A percentile compares a stretch with the other conserved stretches of the same genome.
phyloP scores from a whole-genome alignment of 2,888 invertebrate species.

The Ormia ochracea region DNA sequence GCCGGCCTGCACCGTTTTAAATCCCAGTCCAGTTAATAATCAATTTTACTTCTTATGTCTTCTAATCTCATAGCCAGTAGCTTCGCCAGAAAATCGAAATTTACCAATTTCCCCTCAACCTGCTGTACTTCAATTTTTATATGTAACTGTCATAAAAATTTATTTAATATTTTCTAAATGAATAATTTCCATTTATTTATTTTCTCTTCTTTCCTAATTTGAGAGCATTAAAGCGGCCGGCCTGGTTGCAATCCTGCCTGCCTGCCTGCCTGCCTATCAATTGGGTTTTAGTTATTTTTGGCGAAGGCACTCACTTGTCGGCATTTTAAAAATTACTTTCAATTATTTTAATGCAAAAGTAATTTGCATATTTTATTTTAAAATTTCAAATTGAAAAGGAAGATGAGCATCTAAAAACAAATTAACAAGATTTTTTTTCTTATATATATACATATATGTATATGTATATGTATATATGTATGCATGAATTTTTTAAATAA shows the following conservation, averaged over 20 bases:
- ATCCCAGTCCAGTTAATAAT: too few species aligned
- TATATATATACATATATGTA: too few species aligned
- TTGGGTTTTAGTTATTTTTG: constrained; percentile 5
- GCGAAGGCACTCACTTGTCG: not conserved
- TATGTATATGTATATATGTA: too few species aligned
- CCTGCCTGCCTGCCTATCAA: too few species aligned
- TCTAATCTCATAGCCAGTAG: not conserved
- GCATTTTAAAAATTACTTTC: constrained; percentile 42
- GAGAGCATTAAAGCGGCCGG: constrained; percentile 17
- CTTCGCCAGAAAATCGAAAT: not conserved
- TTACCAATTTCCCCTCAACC: not conserved
- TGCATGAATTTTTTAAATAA: too few species aligned
- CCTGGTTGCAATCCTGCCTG: too few species aligned
- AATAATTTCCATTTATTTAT: constrained; percentile 39
- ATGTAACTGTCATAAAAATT: constrained; percentile 43
- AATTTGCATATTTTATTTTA: constrained; percentile 59
- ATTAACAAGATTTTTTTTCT: constrained; percentile 44
- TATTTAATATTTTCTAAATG: constrained; percentile 51
- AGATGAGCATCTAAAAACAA: constrained; percentile 51
- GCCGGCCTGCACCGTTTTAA: too few species aligned
- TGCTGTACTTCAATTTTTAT: too few species aligned
- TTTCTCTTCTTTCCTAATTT: not conserved
- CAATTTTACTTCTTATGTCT: too few species aligned
- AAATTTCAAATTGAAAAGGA: constrained; percentile 41
- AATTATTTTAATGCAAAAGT: constrained; percentile 52